Percentiles rank a stretch among this genome's conserved stretches.
phyloP scores from a whole-genome alignment of 2,888 invertebrate species.

The Cephus runcator region DNA sequence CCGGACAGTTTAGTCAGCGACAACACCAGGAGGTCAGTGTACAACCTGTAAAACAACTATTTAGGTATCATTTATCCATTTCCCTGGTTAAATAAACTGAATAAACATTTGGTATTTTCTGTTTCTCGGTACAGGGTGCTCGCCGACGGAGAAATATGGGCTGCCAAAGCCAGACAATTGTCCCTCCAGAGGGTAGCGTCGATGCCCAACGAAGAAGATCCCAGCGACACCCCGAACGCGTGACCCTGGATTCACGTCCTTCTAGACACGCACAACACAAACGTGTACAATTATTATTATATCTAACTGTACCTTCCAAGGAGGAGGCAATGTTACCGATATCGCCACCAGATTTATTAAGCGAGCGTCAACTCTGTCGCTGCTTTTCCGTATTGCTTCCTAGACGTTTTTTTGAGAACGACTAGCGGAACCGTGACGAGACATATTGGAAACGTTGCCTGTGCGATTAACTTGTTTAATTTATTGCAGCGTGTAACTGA shows the following conservation, averaged over 20 bases:
- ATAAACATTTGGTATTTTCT: neutral
- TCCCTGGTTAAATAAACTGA: neutral
- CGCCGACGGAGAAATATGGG: conserved; percentile 58
- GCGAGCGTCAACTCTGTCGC: neutral
- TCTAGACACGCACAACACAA: conserved; percentile 44
- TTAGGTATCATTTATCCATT: neutral
- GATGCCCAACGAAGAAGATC: conserved; percentile 48
- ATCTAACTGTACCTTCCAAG: neutral
- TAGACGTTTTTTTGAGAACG: neutral
- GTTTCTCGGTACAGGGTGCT: conserved; percentile 45
- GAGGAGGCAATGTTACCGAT: neutral
- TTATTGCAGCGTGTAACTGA: neutral
- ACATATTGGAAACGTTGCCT: neutral
- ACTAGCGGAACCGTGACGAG: neutral
- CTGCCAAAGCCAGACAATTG: conserved; percentile 53
- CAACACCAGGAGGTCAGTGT: conserved; percentile 68
- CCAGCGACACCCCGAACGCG: conserved; percentile 50
- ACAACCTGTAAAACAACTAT: neutral
- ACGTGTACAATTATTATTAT: conserved; percentile 42
- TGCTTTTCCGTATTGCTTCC: neutral
- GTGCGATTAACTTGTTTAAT: neutral
- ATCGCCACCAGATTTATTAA: neutral
- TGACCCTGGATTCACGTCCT: conserved; percentile 49
- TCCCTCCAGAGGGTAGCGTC: conserved; percentile 41
- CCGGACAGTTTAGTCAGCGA: conserved; percentile 81